Percentiles rank a stretch among this genome's conserved stretches.
Evolutionary conservation across 2,888 invertebrate genomes (phyloP).

Genomic region (Apamea monoglypha): DNA sequence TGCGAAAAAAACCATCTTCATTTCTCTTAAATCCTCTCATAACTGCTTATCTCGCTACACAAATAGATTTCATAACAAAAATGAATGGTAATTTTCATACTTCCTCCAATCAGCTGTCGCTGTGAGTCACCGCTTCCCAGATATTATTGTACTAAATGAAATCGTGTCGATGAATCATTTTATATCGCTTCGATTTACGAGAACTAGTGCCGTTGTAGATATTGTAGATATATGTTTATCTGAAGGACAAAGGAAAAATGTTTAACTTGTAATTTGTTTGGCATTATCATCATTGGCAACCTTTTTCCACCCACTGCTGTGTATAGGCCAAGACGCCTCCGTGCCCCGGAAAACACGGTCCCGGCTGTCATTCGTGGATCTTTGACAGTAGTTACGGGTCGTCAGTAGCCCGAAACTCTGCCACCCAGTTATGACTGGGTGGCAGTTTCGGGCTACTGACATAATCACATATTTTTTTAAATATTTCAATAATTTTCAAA

Average conservation of each 20-base stretch:
- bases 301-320: too few relatives aligned
- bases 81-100: constrained; percentile 9
- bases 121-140: constrained; percentile 48
- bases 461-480: too few relatives aligned
- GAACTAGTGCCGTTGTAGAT: constrained; percentile 19
- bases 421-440: too few relatives aligned
- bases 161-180: constrained; percentile 46
- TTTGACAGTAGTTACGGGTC: too few relatives aligned
- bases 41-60: not conserved
- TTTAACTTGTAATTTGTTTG: not conserved
- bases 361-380: too few relatives aligned
- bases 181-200: constrained; percentile 25
- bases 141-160: constrained; percentile 43
- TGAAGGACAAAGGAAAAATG: constrained; percentile 3
- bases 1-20: not conserved
- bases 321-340: not conserved
- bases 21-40: not conserved
- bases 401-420: too few relatives aligned
- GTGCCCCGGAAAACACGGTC: too few relatives aligned
- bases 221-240: constrained; percentile 1
- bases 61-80: constrained; percentile 32
- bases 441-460: too few relatives aligned
- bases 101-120: constrained; percentile 30
- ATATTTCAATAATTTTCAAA: too few relatives aligned
- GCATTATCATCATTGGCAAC: too few relatives aligned